Percentiles rank a stretch among this genome's conserved stretches.
Conservation (phyloP, 2,888 invertebrate genomes). For the Andrena haemorrhoa region DNA sequence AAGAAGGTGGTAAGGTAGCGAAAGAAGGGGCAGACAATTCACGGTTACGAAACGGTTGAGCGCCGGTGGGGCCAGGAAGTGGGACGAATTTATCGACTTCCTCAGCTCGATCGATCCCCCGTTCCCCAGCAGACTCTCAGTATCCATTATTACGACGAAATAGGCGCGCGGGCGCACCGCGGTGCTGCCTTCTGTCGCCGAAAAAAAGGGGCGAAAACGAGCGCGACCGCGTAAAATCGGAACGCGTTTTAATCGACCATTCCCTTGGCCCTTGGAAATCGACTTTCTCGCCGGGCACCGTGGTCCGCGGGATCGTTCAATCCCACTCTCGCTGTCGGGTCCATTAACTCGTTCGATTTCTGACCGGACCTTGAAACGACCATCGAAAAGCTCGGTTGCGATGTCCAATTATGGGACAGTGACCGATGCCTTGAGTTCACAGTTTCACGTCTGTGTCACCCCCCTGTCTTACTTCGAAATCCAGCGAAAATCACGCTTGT, state of each 20-base stretch:
- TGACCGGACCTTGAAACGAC: not conserved
- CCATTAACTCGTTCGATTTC: not conserved
- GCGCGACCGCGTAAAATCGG: conserved; percentile 19
- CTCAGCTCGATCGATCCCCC: conserved; percentile 71
- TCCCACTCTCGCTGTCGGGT: not conserved
- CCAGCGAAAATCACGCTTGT: too few relatives aligned
- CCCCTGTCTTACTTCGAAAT: too few relatives aligned
- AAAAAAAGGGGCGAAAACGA: conserved; percentile 6
- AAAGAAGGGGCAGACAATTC: conserved; percentile 40
- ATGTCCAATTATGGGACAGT: not conserved
- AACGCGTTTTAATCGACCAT: conserved; percentile 45
- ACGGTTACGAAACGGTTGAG: conserved; percentile 55
- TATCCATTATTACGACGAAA: conserved; percentile 65
- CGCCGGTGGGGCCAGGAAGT: conserved; percentile 64
- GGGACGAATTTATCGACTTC: conserved; percentile 73
- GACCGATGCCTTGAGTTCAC: not conserved
- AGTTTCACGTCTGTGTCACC: too few relatives aligned
- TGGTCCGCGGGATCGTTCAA: not conserved
- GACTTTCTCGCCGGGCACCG: conserved; percentile 17
- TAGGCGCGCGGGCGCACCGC: conserved; percentile 36
- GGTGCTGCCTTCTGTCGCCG: conserved; percentile 19
- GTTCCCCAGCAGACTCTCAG: conserved; percentile 64
- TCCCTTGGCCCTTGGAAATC: conserved; percentile 28
- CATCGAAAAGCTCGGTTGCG: not conserved
- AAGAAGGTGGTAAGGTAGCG: not conserved